A percentile compares a stretch with the other conserved stretches of the same genome.
These are phyloP conservation scores for Rugalucina vietnamica DNA, from an alignment of 2,888 invertebrate genomes.

Conservation along the genomic window DNA sequence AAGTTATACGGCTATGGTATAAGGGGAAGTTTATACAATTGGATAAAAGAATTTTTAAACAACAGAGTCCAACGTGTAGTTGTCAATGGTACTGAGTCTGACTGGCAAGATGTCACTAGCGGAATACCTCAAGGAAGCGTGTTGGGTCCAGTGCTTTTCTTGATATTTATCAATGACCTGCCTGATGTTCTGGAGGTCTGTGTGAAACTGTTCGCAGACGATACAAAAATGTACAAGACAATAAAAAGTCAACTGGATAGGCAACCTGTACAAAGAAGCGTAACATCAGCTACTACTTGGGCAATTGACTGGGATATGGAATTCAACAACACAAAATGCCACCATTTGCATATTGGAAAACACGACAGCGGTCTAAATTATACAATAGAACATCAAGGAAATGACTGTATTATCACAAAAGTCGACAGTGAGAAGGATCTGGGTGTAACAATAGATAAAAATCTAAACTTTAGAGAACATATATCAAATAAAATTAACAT, in stretches of 20 bases:
- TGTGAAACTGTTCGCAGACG: not conserved
- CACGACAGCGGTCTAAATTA: not conserved
- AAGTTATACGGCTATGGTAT: not conserved
- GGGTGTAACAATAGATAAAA: conserved; percentile 6
- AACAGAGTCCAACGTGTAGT: not conserved
- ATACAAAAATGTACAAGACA: not conserved
- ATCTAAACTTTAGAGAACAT: conserved; percentile 11
- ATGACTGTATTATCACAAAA: not conserved
- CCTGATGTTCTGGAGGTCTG: not conserved
- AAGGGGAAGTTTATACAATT: not conserved
- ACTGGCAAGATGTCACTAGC: not conserved
- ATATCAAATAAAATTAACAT: not conserved
- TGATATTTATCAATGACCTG: conserved; percentile 7
- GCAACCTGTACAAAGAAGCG: not conserved
- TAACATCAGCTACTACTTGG: not conserved
- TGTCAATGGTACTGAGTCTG: not conserved
- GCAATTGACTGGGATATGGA: not conserved
- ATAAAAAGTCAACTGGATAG: not conserved
- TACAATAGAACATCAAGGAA: not conserved
- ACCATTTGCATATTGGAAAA: not conserved
- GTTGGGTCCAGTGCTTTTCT: not conserved
- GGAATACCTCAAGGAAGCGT: not conserved
- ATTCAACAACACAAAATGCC: not conserved
- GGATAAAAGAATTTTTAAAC: not conserved
- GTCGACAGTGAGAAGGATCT: conserved; percentile 10